Base-by-base conservation (phyloP, 2,113 vertebrate species). In the Hyaena hyaena region DNA sequence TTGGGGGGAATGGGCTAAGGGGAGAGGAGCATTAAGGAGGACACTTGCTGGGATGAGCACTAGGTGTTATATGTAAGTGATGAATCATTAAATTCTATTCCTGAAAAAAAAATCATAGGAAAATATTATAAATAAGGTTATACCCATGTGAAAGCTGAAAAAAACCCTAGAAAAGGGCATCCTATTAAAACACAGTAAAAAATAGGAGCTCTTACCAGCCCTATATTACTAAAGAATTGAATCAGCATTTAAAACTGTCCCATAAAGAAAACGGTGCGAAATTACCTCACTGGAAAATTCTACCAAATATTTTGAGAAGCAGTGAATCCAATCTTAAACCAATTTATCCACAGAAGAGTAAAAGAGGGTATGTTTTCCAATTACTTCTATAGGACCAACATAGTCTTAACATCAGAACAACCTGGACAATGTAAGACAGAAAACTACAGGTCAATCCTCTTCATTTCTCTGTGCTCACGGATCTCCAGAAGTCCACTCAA, bases 121-220 rank as follows among this genome's bases (percentile, higher is more conserved):
- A 88, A 58, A 39, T 71, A 45, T 26, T 63, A 90, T 85, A 48
- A 80, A 80, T 39, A 77, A 69, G 39, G 2, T 53, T 76, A 77
- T 48, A 90, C 31, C 24, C 3, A 21, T 19, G 45, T 61, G 43
- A 69, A 90, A 95, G 17, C 24, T 65, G 28, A n/a, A 88, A 80
- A 80, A 33, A 61, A 31, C 55, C 17, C 61, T 87, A 39, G 68
- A 43, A 93, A 96, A 77, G 73, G 86, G 21, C 12, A 76, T 53
- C 50, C 90, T 90, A 69, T 82, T 61, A 93, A 95, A 96, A 93
- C 65, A 81, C 77, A 86, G 31, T 66, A 89, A 79, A 35, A 95
- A 84, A 82, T 33, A 73, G 6, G 9, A 84, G 14, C 12, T 71
- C n/a, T 71, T 91, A 53, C 8, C 82, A 80, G 55, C 45, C 69